A percentile compares a stretch with the other conserved stretches of the same genome.
Conservation (phyloP, 35 echinoderm and acorn worm genomes). For the Diadema setosum region DNA sequence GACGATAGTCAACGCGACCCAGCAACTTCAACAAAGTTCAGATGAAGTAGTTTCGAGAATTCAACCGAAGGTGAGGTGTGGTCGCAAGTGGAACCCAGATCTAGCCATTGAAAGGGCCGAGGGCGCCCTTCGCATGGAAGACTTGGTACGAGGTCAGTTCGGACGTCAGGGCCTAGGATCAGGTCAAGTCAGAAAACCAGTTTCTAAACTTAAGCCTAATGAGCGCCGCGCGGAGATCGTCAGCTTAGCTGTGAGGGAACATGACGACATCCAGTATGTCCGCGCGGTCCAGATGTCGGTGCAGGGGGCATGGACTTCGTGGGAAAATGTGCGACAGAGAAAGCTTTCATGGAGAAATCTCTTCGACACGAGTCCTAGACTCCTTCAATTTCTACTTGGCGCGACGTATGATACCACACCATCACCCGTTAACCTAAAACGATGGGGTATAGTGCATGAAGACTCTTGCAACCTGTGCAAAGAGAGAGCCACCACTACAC, state of each 20-base stretch:
- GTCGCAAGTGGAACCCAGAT: not conserved
- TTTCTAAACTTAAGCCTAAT: not conserved
- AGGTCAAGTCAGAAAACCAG: not conserved
- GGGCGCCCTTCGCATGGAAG: not conserved
- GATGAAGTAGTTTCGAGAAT: not conserved
- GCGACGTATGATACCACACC: not conserved
- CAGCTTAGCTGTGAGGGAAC: not conserved
- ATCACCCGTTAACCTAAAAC: not conserved
- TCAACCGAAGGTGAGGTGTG: not conserved
- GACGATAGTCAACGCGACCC: not conserved
- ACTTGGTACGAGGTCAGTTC: not conserved
- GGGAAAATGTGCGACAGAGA: not conserved
- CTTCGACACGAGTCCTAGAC: not conserved
- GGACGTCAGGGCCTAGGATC: not conserved
- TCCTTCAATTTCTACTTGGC: not conserved
- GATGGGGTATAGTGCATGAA: not conserved
- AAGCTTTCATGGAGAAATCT: not conserved
- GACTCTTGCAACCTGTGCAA: not conserved
- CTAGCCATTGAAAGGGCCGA: not conserved
- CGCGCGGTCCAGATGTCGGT: not conserved
- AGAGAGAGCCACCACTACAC: not conserved
- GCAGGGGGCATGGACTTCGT: not conserved
- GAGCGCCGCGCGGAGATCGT: not conserved
- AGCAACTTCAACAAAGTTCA: not conserved
- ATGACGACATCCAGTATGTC: not conserved